These are phyloP conservation scores for Tiliqua scincoides DNA, from an alignment of 2,113 vertebrate species.

Conservation along the genomic window DNA sequence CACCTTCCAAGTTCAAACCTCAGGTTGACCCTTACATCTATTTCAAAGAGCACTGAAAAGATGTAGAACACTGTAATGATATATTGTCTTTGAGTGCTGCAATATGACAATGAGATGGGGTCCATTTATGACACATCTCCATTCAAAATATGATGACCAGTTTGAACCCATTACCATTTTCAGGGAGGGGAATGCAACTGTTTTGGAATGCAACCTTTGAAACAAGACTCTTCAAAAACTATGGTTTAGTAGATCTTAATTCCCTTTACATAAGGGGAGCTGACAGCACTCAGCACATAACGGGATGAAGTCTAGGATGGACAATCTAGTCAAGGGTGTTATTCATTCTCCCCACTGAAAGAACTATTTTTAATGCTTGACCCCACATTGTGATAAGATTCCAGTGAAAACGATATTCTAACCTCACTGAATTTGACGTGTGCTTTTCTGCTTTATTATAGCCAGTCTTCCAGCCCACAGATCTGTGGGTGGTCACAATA, in stretches of 20 bases:
- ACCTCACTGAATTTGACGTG: background rate
- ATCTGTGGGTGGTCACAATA: slow-evolving; percentile 28
- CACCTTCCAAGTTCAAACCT: background rate
- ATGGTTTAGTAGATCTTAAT: background rate
- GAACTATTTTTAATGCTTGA: background rate
- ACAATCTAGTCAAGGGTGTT: background rate
- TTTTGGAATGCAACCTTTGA: background rate
- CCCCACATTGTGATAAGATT: background rate
- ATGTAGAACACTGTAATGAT: background rate
- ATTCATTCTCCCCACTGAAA: background rate
- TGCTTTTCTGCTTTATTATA: slow-evolving; percentile 31
- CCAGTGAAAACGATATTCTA: slow-evolving; percentile 9
- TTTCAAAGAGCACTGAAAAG: background rate
- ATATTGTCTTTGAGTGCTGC: background rate
- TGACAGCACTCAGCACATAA: background rate
- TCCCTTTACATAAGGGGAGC: background rate
- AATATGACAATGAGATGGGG: background rate
- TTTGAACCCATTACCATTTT: background rate
- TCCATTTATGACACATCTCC: background rate
- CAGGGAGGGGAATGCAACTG: background rate
- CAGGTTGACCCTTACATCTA: background rate
- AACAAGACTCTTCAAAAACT: background rate
- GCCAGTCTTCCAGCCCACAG: background rate
- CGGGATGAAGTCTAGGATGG: background rate
- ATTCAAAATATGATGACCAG: background rate